phyloP scores from a whole-genome alignment of 2,113 vertebrate genomes.

The Corythornis vintsioides region DNA sequence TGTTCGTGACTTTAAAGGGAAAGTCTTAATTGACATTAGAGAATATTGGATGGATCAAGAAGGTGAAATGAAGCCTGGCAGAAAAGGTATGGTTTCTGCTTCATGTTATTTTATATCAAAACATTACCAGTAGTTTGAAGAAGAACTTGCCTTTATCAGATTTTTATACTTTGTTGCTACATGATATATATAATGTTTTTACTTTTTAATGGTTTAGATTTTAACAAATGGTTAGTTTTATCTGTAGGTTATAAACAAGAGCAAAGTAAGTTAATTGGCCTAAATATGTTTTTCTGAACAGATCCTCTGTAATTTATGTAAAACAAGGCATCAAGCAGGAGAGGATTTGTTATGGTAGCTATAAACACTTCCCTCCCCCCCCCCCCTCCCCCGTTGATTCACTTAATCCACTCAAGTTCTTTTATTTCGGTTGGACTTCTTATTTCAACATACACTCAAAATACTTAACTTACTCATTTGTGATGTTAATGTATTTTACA shows the following conservation, averaged over 20 bases:
- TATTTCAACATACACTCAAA: not conserved
- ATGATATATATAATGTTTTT: not conserved
- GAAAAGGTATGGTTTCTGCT: constrained; percentile 85
- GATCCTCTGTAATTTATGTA: not conserved
- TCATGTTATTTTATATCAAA: not conserved
- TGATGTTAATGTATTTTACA: not conserved
- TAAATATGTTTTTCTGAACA: not conserved
- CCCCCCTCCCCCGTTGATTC: fast-evolving
- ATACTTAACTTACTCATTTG: fast-evolving
- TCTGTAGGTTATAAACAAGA: not conserved
- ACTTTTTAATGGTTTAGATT: not conserved
- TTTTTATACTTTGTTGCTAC: not conserved
- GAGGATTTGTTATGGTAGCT: not conserved
- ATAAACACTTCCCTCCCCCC: not conserved
- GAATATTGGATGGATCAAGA: constrained; percentile 97
- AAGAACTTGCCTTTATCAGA: not conserved
- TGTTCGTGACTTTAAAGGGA: constrained; percentile 96
- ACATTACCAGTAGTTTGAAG: not conserved
- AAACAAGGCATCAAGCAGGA: not conserved
- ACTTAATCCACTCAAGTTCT: not conserved
- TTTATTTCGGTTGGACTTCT: not conserved
- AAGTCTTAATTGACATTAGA: constrained; percentile 94
- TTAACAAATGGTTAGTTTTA: not conserved
- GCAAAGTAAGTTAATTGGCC: not conserved
- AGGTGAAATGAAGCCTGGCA: constrained; percentile 97